These are phyloP conservation scores for Plestiodon gilberti DNA, from an alignment of 2,113 vertebrate species.

Conservation along the genomic window DNA sequence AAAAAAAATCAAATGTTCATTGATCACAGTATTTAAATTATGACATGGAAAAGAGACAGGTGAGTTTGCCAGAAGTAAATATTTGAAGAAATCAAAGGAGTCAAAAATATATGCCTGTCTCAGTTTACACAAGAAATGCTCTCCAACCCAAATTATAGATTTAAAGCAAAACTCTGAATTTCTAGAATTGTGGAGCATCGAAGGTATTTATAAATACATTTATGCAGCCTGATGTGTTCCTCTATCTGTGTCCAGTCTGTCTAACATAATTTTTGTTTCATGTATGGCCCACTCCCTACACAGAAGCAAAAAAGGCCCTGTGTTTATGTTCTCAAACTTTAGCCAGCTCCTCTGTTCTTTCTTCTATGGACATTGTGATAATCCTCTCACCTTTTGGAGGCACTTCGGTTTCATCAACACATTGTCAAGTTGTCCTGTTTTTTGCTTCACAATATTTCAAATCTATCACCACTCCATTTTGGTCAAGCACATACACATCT, in stretches of 20 bases:
- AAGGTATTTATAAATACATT: background rate
- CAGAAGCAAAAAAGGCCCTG: background rate
- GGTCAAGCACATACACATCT: background rate
- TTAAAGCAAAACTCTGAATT: conserved; percentile 18
- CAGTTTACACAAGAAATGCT: conserved; percentile 1
- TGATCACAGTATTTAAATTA: background rate
- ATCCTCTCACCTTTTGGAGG: background rate
- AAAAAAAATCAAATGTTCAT: background rate
- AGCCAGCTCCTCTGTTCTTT: background rate
- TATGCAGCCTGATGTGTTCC: background rate
- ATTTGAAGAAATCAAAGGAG: conserved; percentile 6
- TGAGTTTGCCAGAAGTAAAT: conserved; percentile 12
- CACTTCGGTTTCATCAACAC: background rate
- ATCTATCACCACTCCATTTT: background rate
- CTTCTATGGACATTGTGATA: background rate
- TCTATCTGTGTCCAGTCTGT: background rate
- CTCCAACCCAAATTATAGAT: background rate
- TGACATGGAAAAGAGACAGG: background rate
- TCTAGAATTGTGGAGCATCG: background rate
- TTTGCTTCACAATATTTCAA: background rate
- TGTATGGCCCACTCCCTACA: background rate
- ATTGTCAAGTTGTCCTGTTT: background rate
- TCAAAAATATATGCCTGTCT: background rate
- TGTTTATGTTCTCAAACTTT: conserved; percentile 5
- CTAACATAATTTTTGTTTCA: background rate